Evolutionary conservation across 2,888 invertebrate genomes (phyloP).

Genomic region (Pristionchus fissidentatus): DNA sequence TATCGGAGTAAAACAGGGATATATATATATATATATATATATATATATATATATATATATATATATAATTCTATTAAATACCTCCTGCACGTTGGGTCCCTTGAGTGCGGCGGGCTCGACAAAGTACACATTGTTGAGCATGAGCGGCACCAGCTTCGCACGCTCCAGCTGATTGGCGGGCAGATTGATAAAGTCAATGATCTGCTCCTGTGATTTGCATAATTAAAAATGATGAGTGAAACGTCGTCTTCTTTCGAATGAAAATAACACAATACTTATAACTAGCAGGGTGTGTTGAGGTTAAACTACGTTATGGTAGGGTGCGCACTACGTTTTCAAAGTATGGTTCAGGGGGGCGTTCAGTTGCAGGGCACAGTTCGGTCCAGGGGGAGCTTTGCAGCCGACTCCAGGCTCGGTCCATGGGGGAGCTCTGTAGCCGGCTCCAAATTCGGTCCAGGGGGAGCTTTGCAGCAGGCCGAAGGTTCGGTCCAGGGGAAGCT

Average conservation of each 20-base stretch:
- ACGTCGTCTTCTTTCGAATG: neutral
- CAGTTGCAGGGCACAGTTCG: too few species aligned
- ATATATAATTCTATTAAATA: neutral
- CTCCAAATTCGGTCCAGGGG: too few species aligned
- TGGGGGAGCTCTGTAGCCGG: too few species aligned
- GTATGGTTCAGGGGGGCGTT: too few species aligned
- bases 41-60: neutral
- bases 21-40: too few species aligned
- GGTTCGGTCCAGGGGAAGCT: too few species aligned
- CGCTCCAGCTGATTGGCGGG: constrained; percentile 50
- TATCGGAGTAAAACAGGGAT: neutral
- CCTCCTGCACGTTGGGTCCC: neutral
- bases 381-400: too few species aligned
- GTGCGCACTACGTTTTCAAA: too few species aligned
- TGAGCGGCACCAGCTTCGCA: constrained; percentile 51
- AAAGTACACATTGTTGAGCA: constrained; percentile 56
- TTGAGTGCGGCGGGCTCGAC: constrained; percentile 51
- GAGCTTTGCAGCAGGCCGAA: too few species aligned
- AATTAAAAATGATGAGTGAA: neutral
- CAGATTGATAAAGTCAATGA: constrained; percentile 62
- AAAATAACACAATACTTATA: neutral
- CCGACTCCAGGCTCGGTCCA: too few species aligned
- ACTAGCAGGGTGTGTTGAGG: too few species aligned
- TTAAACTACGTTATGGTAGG: too few species aligned
- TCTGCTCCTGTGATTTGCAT: constrained; percentile 61